These are phyloP conservation scores for Mohoua ochrocephala DNA, from an alignment of 2,113 vertebrate species.

Conservation along the genomic window DNA sequence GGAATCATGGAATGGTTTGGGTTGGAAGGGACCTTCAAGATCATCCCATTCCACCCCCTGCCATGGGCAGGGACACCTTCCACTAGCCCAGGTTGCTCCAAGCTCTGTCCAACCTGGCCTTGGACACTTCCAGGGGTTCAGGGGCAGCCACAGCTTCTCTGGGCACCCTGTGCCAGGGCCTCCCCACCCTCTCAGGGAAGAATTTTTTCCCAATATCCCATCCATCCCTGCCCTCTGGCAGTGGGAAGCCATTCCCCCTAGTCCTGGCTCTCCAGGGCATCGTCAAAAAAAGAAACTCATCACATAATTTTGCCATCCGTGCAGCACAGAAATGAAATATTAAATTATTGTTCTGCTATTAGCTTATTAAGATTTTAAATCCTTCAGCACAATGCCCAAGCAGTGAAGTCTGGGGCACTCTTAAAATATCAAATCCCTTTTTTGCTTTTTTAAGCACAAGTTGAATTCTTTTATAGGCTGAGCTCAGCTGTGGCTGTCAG, in stretches of 20 bases:
- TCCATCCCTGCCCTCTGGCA: background rate
- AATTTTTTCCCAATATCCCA: background rate
- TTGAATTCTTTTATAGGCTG: background rate
- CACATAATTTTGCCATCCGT: background rate
- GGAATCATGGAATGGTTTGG: background rate
- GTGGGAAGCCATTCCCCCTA: background rate
- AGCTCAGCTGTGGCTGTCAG: background rate
- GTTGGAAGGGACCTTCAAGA: background rate
- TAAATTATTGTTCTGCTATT: background rate
- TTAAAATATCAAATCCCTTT: background rate
- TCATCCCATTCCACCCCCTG: accelerated
- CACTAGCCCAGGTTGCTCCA: accelerated
- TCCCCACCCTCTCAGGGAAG: accelerated
- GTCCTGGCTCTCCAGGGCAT: background rate
- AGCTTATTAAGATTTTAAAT: background rate
- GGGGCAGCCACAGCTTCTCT: background rate
- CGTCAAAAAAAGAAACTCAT: background rate
- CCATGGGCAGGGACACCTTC: background rate
- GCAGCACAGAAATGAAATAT: background rate
- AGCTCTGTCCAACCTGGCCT: accelerated
- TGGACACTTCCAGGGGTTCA: background rate
- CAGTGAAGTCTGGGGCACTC: background rate
- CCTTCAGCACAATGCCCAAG: background rate
- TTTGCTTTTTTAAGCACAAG: background rate
- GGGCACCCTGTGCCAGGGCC: background rate